A percentile compares a stretch with the other conserved stretches of the same genome.
These are phyloP conservation scores for Alviniconcha marisindica DNA, from an alignment of 1,140 invertebrate species.

Conservation along the genomic window DNA sequence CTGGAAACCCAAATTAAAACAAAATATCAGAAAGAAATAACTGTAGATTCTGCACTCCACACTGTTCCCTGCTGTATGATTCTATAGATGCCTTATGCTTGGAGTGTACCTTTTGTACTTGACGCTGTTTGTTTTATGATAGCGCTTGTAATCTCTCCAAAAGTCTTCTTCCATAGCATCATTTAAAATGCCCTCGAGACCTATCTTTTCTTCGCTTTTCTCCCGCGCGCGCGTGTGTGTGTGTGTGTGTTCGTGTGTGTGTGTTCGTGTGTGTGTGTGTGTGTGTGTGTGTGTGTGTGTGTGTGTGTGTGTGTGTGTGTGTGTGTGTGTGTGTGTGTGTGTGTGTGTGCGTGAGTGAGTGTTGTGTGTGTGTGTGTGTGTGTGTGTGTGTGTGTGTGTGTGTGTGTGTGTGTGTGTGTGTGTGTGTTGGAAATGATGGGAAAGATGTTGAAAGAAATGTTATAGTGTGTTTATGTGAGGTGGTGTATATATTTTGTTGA, in stretches of 20 bases:
- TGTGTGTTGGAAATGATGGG: not conserved
- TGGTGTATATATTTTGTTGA: too few relatives aligned
- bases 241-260: not conserved
- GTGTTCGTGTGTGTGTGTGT: not conserved
- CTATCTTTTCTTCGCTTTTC: too few relatives aligned
- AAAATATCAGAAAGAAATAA: too few relatives aligned
- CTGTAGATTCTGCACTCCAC: too few relatives aligned
- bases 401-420: not conserved
- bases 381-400: slow-evolving; percentile 3
- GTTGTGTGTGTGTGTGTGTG: not conserved
- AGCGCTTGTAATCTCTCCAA: too few relatives aligned
- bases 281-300: not conserved
- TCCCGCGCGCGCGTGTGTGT: not conserved
- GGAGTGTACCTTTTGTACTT: too few relatives aligned
- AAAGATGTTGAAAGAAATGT: not conserved
- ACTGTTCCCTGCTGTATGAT: too few relatives aligned
- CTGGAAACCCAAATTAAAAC: too few relatives aligned
- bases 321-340: slow-evolving; percentile 14
- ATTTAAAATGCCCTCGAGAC: too few relatives aligned
- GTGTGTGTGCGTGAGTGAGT: not conserved
- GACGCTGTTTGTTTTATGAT: too few relatives aligned
- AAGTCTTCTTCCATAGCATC: too few relatives aligned
- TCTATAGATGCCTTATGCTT: too few relatives aligned
- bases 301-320: not conserved
- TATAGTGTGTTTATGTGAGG: not conserved